These are phyloP conservation scores for Globicephala melas DNA, from an alignment of 2,113 vertebrate genomes.

Conservation along the genomic window DNA sequence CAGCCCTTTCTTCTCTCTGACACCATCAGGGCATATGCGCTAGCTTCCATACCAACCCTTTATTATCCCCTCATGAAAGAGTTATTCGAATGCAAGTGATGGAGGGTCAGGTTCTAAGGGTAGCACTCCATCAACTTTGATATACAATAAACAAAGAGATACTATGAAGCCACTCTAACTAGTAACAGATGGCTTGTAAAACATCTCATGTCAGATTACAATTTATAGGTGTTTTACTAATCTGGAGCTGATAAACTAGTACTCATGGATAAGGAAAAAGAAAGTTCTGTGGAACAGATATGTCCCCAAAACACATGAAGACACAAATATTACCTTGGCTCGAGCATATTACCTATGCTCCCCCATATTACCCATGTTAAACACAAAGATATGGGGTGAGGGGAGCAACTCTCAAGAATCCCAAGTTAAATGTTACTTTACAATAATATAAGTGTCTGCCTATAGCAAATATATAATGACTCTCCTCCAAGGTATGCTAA, in stretches of 20 bases:
- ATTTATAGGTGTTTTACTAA: background rate
- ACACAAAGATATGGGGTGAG: background rate
- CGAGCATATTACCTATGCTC: background rate
- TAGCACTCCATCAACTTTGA: background rate
- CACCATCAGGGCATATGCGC: background rate
- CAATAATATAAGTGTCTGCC: background rate
- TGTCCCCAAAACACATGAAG: background rate
- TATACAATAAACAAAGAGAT: background rate
- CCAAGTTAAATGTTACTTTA: background rate
- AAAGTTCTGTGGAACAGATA: background rate
- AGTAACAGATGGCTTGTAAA: background rate
- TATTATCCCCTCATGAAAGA: background rate
- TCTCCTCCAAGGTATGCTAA: background rate
- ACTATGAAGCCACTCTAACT: background rate
- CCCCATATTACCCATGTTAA: background rate
- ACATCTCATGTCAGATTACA: background rate
- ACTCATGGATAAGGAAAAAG: background rate
- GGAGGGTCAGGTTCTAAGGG: background rate
- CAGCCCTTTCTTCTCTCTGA: background rate
- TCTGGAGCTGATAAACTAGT: background rate
- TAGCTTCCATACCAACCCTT: background rate
- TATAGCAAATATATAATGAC: background rate
- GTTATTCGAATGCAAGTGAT: background rate
- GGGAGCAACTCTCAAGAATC: background rate
- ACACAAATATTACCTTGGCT: background rate